Base-by-base conservation (phyloP, 2,888 invertebrate species). In the Patella pellucida region DNA sequence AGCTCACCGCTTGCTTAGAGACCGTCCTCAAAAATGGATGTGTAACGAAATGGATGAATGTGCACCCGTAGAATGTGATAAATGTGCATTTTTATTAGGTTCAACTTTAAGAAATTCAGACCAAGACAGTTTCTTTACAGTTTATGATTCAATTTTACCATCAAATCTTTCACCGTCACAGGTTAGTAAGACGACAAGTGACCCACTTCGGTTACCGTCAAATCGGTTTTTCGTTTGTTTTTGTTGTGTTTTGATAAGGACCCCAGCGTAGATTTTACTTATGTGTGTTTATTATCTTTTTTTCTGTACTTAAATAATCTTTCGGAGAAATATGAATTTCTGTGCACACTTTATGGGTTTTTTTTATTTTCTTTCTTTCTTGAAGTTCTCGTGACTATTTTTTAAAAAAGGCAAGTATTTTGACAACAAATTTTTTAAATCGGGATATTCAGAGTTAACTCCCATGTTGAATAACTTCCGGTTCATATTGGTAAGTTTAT, bases 1-100 rank as follows among this genome's bases (percentile, higher is more conserved):
- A 19, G 62, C 62, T 23, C 23, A 23, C 14, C 23, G 62, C 62
- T 62, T 62, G 62, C 62, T 23, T 62, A 23, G 62, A 62, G 62
- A 62, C 62, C 23, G 62, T 62, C 62, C 62, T 71, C 41, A 41
- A 75, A 75, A 23, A 75, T 75, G 75, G 75, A 71, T 67, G 71
- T 27, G 16, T 52, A 51, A 50, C 62, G 71, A 71, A 69, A 79
- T 79, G 79, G 79, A 77, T 41, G 54, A 52, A 52, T 62, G 62
- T 62, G 62, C 23, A 62, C 62, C 62, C 19, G 62, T 83, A 73
- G 87, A 87, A 83, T 84, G 82, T 74, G 85, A 82, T 78, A 86
- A 85, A 83, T 88, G 87, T 82, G 86, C 87, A 76, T 87, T 88
- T 80, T 81, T 88, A 23, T 79, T 88, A 74, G 88, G 86, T 78